phyloP scores from a whole-genome alignment of 2,113 vertebrate genomes.

The Synchiropus splendidus region DNA sequence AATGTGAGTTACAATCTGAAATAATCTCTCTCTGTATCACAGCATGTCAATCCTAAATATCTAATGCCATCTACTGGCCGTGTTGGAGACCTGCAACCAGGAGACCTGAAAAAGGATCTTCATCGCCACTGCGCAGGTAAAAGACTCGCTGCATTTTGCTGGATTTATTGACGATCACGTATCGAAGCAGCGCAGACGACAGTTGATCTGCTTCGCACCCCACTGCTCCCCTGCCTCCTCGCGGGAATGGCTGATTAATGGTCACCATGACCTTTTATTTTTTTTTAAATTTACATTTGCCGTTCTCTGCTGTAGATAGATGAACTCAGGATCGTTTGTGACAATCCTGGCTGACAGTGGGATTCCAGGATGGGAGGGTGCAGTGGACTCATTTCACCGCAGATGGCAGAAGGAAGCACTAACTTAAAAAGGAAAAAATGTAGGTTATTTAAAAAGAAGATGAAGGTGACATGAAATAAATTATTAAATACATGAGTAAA shows the following conservation, averaged over 20 bases:
- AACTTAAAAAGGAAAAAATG: constrained; percentile 16
- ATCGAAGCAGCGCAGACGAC: too few relatives aligned
- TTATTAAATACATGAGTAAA: constrained; percentile 16
- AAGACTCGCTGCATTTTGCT: too few relatives aligned
- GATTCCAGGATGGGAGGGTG: constrained; percentile 14
- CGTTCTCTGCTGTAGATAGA: constrained; percentile 10
- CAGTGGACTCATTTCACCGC: constrained; percentile 25
- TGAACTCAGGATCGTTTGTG: constrained; percentile 8
- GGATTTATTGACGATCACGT: too few relatives aligned
- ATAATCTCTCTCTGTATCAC: too few relatives aligned
- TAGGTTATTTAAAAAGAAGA: constrained; percentile 10
- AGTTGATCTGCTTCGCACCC: background rate
- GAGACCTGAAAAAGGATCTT: background rate
- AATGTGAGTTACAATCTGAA: too few relatives aligned
- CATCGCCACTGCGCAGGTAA: too few relatives aligned
- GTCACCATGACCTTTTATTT: background rate
- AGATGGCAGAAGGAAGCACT: constrained; percentile 46
- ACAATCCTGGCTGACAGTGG: constrained; percentile 7
- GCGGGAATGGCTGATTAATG: constrained; percentile 4
- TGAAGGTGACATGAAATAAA: constrained; percentile 27
- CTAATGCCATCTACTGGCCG: constrained; percentile 63
- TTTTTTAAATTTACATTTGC: constrained; percentile 4
- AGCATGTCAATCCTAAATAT: constrained; percentile 43
- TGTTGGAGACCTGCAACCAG: constrained; percentile 26
- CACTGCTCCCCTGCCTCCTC: constrained; percentile 1